phyloP scores from a whole-genome alignment of 1,140 invertebrate species.

The Eupeodes corollae region DNA sequence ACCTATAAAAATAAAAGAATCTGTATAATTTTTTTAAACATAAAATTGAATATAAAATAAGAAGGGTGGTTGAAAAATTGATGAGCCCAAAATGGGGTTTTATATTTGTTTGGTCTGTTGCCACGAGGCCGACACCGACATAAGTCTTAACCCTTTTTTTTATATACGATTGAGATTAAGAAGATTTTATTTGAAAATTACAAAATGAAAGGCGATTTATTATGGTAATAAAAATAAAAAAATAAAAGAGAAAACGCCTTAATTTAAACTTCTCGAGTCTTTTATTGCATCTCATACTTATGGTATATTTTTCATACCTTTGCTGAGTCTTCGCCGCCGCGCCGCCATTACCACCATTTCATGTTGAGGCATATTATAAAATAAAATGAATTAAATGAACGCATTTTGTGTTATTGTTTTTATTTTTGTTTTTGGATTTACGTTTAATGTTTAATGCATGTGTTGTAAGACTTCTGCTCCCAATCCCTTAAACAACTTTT shows the following conservation, averaged over 20 bases:
- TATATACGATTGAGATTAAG: neutral
- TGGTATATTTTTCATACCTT: too few relatives aligned
- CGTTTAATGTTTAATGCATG: neutral
- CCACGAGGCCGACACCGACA: too few relatives aligned
- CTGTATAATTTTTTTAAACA: too few relatives aligned
- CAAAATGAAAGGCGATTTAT: neutral
- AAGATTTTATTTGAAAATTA: neutral
- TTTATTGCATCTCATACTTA: neutral
- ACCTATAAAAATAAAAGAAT: neutral
- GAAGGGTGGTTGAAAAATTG: too few relatives aligned
- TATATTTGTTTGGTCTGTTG: too few relatives aligned
- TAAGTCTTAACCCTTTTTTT: neutral
- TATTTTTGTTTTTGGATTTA: neutral
- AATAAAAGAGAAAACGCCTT: neutral
- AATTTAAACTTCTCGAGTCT: neutral
- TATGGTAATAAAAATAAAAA: too few relatives aligned
- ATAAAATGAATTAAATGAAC: neutral
- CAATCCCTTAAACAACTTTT: neutral
- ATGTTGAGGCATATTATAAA: neutral
- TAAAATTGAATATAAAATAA: too few relatives aligned
- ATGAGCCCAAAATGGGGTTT: too few relatives aligned
- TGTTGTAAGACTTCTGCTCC: neutral
- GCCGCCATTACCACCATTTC: neutral
- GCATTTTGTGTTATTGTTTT: neutral
- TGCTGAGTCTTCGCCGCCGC: too few relatives aligned